phyloP scores from a whole-genome alignment of 2,113 vertebrate species.

The Myanophis thanlyinensis region DNA sequence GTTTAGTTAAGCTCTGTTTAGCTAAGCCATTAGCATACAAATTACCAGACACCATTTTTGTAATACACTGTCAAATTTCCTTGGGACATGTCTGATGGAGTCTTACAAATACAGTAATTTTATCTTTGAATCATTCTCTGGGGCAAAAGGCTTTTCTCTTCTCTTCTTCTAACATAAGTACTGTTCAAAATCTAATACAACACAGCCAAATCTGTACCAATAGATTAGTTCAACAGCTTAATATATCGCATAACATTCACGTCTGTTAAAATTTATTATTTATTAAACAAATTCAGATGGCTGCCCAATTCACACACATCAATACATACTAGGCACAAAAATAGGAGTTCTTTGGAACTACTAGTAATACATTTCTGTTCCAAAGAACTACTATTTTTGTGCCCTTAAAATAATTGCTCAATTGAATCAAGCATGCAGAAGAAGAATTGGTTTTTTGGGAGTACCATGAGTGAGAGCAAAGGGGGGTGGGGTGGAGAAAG shows the following conservation, averaged over 20 bases:
- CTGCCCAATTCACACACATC: background rate
- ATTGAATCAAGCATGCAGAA: background rate
- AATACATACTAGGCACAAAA: too few species aligned
- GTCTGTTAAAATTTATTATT: background rate
- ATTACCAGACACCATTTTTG: background rate
- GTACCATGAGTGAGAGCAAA: too few species aligned
- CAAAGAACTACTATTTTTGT: background rate
- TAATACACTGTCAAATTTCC: background rate
- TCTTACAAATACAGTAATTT: background rate
- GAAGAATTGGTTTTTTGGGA: background rate
- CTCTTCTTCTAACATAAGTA: background rate
- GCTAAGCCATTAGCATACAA: background rate
- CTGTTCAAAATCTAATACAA: background rate
- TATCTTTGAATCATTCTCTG: background rate
- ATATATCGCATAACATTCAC: background rate
- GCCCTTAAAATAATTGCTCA: background rate
- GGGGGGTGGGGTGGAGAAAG: too few species aligned
- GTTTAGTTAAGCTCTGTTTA: background rate
- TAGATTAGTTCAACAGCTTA: background rate
- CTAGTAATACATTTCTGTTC: background rate
- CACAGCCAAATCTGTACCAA: background rate
- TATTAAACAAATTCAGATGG: background rate
- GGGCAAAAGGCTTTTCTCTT: background rate
- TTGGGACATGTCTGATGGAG: background rate
- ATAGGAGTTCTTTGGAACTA: too few species aligned